Base-by-base conservation (phyloP, 2,888 invertebrate species). In the Melanargia galathea region DNA sequence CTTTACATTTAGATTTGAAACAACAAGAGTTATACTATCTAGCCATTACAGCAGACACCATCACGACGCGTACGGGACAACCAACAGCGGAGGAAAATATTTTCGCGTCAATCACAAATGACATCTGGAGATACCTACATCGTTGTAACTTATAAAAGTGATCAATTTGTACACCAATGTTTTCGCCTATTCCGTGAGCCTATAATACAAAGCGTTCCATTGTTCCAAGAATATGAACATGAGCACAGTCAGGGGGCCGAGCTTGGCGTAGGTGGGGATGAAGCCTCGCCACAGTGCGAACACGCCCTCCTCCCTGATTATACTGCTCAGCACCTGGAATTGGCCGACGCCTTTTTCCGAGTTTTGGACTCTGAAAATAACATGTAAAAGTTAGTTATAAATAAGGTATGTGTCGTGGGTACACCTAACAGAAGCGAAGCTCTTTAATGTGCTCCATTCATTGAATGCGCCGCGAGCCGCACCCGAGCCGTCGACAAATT, bases 191-290 rank as follows among this genome's bases (percentile, higher is more conserved):
- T 59, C 58, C 7, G 58, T 59, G 16, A 59, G 33, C n/a, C 68
- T 68, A 10, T 71, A 71, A 62, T 83, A 86, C 8, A 79, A 7
- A 7, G 91, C 86, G 76, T 97, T 98, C 87, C 99, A 92, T 90
- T 99, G 98, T 83, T 99, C 99, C 67, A 99, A 90, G 91, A 98
- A 96, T 72, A 99, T 96, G 81, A 99, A 99, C 0, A 98, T 98
- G 20, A 99, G 88, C 1, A 99, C 98, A 0, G 99, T 99, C 84
- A 99, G 98, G 0, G 99, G 99, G 26, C 99, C 99, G 56, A 99
- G 90, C 65, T 99, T 94, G 69, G 96, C 95, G 82, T 97, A 98
- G 78, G 99, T 99, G 0, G 99, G 98, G 5, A 97, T 94, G 85
- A 99, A 97, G 16, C 98, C 98, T 86, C 97, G 98, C 99, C 99